phyloP scores from a whole-genome alignment of 1,140 invertebrate species.

The Drosophila oshimai region DNA sequence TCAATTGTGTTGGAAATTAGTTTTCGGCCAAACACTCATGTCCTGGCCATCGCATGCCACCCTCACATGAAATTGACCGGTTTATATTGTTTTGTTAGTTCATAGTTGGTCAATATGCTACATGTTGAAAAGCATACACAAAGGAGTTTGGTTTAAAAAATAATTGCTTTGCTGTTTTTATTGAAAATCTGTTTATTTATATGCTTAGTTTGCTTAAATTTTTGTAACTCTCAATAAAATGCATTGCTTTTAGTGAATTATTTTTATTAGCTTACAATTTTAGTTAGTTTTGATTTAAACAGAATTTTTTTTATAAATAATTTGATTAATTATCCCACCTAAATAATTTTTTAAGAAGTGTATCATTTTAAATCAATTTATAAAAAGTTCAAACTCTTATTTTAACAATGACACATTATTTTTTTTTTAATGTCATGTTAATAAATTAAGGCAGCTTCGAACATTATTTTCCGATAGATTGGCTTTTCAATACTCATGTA shows the following conservation, averaged over 20 bases:
- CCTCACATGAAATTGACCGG: conserved; percentile 6
- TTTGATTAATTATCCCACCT: too few species aligned
- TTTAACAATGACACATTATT: too few species aligned
- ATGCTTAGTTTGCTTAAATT: background rate
- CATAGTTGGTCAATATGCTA: conserved; percentile 14
- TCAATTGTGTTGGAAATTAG: conserved; percentile 47
- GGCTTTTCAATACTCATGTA: conserved; percentile 10
- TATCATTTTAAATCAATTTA: too few species aligned
- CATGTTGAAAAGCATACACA: background rate
- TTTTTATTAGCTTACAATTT: too few species aligned
- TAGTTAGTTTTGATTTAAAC: too few species aligned
- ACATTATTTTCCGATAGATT: conserved; percentile 6
- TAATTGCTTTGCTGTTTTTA: background rate
- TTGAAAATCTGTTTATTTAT: background rate
- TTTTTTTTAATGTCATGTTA: too few species aligned
- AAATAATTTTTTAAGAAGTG: too few species aligned
- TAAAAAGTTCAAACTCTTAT: too few species aligned
- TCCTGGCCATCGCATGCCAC: background rate
- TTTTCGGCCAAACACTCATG: conserved; percentile 18
- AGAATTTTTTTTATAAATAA: background rate
- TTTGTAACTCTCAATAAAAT: too few species aligned
- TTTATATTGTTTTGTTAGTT: conserved; percentile 18
- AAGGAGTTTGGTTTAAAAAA: conserved; percentile 1
- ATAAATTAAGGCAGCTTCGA: background rate
- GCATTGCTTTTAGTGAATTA: too few species aligned